These are phyloP conservation scores for Caenorhabditis latens DNA, from an alignment of 1,140 invertebrate genomes.

Conservation along the genomic window DNA sequence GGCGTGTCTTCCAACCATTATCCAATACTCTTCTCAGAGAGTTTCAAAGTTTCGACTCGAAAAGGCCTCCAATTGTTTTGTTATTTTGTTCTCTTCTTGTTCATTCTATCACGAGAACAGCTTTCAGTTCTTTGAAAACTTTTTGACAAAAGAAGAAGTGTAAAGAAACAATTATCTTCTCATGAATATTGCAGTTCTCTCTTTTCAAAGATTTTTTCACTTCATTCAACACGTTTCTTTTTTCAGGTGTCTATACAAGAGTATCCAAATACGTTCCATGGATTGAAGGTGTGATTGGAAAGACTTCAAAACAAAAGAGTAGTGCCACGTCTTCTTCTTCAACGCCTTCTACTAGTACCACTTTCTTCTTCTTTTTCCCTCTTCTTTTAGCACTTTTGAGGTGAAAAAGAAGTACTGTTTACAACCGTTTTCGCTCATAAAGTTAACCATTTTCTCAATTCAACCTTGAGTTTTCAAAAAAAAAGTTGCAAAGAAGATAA, in stretches of 20 bases:
- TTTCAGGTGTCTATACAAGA: slow-evolving; percentile 50
- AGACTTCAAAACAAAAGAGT: slow-evolving; percentile 5
- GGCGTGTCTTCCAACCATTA: too few relatives aligned
- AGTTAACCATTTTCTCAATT: neutral
- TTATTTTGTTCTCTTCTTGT: too few relatives aligned
- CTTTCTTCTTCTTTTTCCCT: neutral
- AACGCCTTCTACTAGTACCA: neutral
- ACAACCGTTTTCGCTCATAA: slow-evolving; percentile 19
- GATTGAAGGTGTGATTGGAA: slow-evolving; percentile 19
- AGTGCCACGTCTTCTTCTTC: neutral
- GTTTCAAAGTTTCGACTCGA: too few relatives aligned
- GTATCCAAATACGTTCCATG: slow-evolving; percentile 38
- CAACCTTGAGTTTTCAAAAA: neutral
- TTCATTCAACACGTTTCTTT: too few relatives aligned
- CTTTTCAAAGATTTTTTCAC: neutral
- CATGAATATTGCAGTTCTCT: slow-evolving; percentile 27
- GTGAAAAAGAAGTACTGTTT: neutral
- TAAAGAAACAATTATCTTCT: slow-evolving; percentile 24
- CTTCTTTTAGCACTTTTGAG: slow-evolving; percentile 14
- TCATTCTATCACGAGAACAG: too few relatives aligned
- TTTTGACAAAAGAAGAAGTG: slow-evolving; percentile 8
- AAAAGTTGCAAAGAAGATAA: too few relatives aligned
- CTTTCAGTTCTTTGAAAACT: neutral
- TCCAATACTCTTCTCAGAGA: too few relatives aligned
- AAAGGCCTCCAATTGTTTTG: too few relatives aligned